Evolutionary conservation across 2,888 invertebrate genomes (phyloP).

Genomic region (Rhagophthalmus giganteus): DNA sequence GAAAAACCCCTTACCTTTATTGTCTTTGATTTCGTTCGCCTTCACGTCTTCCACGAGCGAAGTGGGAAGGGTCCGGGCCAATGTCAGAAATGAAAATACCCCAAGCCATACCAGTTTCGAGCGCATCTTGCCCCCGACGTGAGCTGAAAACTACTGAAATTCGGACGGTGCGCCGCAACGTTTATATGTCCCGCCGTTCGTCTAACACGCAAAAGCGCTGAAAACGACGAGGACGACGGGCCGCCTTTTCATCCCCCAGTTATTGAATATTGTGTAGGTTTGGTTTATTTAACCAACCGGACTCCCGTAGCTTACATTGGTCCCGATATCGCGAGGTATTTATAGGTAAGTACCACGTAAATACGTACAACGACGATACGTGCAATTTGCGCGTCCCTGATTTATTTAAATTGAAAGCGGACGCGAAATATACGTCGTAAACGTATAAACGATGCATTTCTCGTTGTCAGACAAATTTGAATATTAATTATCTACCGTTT

Average conservation of each 20-base stretch:
- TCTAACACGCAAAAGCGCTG: conserved; percentile 20
- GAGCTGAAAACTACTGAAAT: conserved; percentile 43
- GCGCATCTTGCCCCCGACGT: conserved; percentile 17
- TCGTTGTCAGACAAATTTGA: no score
- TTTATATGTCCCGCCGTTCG: conserved; percentile 13
- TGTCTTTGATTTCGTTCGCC: conserved; percentile 46
- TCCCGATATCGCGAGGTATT: no score
- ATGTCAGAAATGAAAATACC: conserved; percentile 27
- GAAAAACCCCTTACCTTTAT: conserved; percentile 46
- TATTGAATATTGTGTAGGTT: conserved; percentile 26
- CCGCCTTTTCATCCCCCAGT: conserved; percentile 10
- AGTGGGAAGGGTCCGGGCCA: conserved; percentile 46
- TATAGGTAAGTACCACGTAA: no score
- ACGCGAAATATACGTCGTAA: no score
- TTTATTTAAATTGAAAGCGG: not conserved
- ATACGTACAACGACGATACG: no score
- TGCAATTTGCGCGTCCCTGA: not conserved
- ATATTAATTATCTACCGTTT: no score
- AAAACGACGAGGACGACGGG: conserved; percentile 2
- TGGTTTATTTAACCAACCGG: no score
- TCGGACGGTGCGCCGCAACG: conserved; percentile 19
- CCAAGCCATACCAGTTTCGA: conserved; percentile 14
- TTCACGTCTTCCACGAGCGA: conserved; percentile 53
- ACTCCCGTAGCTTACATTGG: no score
- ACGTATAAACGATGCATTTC: no score